Percentiles rank a stretch among this genome's conserved stretches.
Conservation (phyloP, 2,113 vertebrate genomes). For the Colius striatus region DNA sequence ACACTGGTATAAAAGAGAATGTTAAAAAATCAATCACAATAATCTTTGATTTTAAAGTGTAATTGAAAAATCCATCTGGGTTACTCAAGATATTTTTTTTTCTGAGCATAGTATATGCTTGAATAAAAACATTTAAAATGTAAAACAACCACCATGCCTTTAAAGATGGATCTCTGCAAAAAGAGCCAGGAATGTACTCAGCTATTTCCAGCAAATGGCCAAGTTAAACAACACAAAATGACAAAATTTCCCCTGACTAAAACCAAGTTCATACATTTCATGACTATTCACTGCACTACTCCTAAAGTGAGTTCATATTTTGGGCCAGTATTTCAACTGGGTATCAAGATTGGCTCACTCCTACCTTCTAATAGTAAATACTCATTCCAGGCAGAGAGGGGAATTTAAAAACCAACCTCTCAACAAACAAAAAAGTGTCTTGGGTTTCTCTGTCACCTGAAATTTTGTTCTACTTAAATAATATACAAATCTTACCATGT, state of each 20-base stretch:
- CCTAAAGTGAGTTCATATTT: constrained; percentile 20
- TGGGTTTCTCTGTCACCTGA: neutral
- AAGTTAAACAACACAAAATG: constrained; percentile 51
- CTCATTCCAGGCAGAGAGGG: neutral
- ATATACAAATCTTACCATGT: neutral
- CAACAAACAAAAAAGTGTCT: neutral
- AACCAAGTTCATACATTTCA: neutral
- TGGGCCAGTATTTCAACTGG: constrained; percentile 21
- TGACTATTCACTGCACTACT: constrained; percentile 31
- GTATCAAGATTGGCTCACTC: constrained; percentile 21
- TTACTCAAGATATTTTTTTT: neutral
- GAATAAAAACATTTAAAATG: constrained; percentile 10
- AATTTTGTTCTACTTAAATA: neutral
- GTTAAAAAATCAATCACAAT: neutral
- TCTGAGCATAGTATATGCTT: neutral
- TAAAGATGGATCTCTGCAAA: constrained; percentile 22
- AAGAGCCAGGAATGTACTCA: constrained; percentile 37
- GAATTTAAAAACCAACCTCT: neutral
- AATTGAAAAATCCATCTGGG: neutral
- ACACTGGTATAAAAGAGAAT: neutral
- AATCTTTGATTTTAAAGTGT: neutral
- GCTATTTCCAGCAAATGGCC: constrained; percentile 30
- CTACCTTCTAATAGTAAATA: constrained; percentile 16
- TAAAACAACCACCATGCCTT: neutral
- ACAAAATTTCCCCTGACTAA: constrained; percentile 2